Percentiles rank a stretch among this genome's conserved stretches.
These are phyloP conservation scores for Callinectes sapidus DNA, from an alignment of 2,888 invertebrate species.

Conservation along the genomic window DNA sequence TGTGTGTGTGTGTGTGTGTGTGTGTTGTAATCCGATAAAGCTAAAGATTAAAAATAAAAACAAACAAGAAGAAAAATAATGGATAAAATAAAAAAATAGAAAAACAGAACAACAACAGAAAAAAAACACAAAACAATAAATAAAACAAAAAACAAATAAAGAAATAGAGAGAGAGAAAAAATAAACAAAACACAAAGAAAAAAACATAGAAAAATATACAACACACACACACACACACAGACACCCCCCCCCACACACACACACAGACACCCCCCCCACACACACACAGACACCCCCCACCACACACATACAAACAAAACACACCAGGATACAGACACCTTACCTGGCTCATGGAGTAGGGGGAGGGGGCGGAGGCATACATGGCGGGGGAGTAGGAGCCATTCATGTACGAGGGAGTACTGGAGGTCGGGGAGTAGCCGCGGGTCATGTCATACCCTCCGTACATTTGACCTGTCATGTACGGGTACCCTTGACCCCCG, in stretches of 20 bases:
- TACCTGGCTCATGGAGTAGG: conserved; percentile 72
- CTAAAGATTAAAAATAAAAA: no score
- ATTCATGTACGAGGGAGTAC: conserved; percentile 83
- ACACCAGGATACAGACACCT: neutral
- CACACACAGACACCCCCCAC: neutral
- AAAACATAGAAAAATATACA: no score
- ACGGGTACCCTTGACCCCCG: conserved; percentile 70
- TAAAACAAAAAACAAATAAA: no score
- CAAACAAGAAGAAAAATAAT: no score
- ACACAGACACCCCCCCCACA: conserved; percentile 12
- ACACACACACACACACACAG: no score
- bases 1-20: conserved; percentile 19
- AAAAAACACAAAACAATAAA: no score
- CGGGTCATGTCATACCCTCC: conserved; percentile 74
- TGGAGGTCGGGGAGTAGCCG: conserved; percentile 74
- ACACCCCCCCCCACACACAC: no score
- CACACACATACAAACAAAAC: conserved; percentile 3
- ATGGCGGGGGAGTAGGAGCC: conserved; percentile 82
- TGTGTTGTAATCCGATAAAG: no score
- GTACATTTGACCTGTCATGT: conserved; percentile 72
- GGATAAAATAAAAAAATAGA: no score
- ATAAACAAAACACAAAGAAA: no score
- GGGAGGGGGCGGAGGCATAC: conserved; percentile 79
- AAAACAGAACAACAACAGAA: no score
- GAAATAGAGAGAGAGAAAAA: no score